Evolutionary conservation across 2,797 vertebrate species (phyloP).

Genomic region (Silurus lanzhouensis): DNA sequence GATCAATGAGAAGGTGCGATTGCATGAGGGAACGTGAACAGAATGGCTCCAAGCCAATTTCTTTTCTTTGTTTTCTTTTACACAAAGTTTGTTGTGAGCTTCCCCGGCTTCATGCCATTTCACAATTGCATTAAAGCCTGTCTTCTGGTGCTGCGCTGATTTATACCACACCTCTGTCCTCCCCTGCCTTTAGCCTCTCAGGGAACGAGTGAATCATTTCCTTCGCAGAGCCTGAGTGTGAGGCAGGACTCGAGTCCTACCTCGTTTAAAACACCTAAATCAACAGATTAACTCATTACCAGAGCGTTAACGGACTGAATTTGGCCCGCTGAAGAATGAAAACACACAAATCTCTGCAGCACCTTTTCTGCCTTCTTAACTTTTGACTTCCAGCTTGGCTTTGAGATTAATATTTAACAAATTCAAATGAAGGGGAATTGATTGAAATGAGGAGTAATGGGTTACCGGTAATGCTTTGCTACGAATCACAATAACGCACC

Average conservation of each 20-base stretch:
- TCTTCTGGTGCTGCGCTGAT: slow-evolving; percentile 30
- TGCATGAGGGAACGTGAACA: slow-evolving; percentile 41
- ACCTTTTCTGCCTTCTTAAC: background rate
- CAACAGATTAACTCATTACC: background rate
- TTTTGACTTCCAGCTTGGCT: slow-evolving; percentile 9
- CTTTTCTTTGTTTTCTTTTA: slow-evolving; percentile 13
- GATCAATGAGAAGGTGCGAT: slow-evolving; percentile 47
- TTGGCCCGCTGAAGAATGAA: too few species aligned
- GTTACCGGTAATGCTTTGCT: slow-evolving; percentile 48
- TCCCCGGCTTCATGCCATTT: slow-evolving; percentile 38
- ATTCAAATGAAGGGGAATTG: slow-evolving; percentile 57
- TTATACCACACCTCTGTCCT: slow-evolving; percentile 23
- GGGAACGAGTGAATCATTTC: background rate
- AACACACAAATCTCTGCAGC: background rate
- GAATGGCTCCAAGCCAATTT: slow-evolving; percentile 19
- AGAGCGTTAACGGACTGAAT: background rate
- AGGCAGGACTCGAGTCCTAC: slow-evolving; percentile 12
- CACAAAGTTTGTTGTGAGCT: slow-evolving; percentile 35
- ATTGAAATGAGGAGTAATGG: slow-evolving; percentile 60
- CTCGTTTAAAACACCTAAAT: slow-evolving; percentile 22
- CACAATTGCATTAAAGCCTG: slow-evolving; percentile 42
- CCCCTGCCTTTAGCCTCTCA: background rate
- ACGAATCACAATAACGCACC: slow-evolving; percentile 66
- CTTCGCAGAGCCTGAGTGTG: background rate
- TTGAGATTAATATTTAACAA: slow-evolving; percentile 63